These are phyloP conservation scores for Drosophila pullipes DNA, from an alignment of 2,888 invertebrate species.

Conservation along the genomic window DNA sequence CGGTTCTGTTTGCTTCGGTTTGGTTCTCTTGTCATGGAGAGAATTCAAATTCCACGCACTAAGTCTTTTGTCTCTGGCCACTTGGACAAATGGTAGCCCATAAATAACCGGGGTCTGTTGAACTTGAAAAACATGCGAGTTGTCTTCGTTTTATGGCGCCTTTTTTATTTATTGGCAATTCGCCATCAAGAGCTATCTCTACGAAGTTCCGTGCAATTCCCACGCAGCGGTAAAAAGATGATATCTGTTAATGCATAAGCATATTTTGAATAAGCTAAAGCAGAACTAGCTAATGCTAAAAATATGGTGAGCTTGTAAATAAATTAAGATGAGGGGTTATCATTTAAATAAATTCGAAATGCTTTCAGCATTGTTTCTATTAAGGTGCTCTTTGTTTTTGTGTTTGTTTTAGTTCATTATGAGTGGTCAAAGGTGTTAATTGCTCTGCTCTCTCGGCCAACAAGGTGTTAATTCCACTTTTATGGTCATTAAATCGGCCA, in stretches of 20 bases:
- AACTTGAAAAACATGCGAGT: conserved; percentile 44
- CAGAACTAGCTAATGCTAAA: not conserved
- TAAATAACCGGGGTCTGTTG: conserved; percentile 49
- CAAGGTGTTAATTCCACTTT: conserved; percentile 81
- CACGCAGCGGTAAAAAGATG: conserved; percentile 12
- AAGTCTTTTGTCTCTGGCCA: conserved; percentile 26
- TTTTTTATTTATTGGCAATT: conserved; percentile 36
- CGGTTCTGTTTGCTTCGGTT: conserved; percentile 15
- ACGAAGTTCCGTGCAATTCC: conserved; percentile 24
- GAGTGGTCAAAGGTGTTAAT: conserved; percentile 79
- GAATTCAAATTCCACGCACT: conserved; percentile 59
- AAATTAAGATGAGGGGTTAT: not conserved
- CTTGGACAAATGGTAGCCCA: conserved; percentile 41
- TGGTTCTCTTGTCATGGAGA: not conserved
- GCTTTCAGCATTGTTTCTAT: conserved; percentile 17
- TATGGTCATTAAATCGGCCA: conserved; percentile 74
- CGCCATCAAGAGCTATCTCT: not conserved
- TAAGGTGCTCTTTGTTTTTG: conserved; percentile 25
- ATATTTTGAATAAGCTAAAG: not conserved
- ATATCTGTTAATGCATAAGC: not conserved
- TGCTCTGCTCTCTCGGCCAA: conserved; percentile 59
- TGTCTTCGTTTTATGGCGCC: conserved; percentile 36
- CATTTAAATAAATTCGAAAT: conserved; percentile 5
- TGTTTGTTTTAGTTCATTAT: conserved; percentile 48
- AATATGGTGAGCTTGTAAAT: not conserved